A percentile compares a stretch with the other conserved stretches of the same genome.
These are phyloP conservation scores for Dysmachus trigonus DNA, from an alignment of 2,888 invertebrate species.

Conservation along the genomic window DNA sequence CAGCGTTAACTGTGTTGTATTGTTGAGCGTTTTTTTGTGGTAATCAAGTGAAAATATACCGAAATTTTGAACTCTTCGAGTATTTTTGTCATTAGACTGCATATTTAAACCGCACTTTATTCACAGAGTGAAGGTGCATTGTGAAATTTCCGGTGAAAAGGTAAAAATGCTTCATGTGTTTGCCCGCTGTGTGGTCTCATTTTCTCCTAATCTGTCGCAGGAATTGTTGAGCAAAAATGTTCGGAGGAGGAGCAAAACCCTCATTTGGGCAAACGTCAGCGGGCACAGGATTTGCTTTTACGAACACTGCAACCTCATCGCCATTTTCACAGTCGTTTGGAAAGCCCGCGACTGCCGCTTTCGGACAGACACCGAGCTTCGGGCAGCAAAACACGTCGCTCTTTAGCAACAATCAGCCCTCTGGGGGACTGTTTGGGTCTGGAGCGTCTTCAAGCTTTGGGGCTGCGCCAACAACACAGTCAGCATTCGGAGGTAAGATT, in stretches of 20 bases:
- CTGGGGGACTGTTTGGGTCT: conserved; percentile 71
- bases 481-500: conserved; percentile 61
- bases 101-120: neutral
- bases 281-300: conserved; percentile 60
- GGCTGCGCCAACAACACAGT: conserved; percentile 65
- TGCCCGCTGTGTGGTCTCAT: neutral
- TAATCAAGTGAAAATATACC: neutral
- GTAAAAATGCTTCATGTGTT: neutral
- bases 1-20: neutral
- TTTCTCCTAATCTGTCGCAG: neutral
- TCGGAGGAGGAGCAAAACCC: conserved; percentile 57
- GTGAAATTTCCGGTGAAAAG: neutral
- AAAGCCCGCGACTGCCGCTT: conserved; percentile 70
- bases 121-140: neutral
- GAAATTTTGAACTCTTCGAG: neutral
- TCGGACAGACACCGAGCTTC: conserved; percentile 76
- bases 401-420: conserved; percentile 68
- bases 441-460: conserved; percentile 74
- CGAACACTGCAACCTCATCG: conserved; percentile 58
- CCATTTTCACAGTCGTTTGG: conserved; percentile 68
- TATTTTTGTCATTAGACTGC: neutral
- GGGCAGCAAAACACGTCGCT: conserved; percentile 68
- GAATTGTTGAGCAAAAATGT: conserved; percentile 48
- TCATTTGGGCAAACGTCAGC: conserved; percentile 65
- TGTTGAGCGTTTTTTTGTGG: neutral